phyloP scores from a whole-genome alignment of 1,140 invertebrate species.

The Drosophila dunni region DNA sequence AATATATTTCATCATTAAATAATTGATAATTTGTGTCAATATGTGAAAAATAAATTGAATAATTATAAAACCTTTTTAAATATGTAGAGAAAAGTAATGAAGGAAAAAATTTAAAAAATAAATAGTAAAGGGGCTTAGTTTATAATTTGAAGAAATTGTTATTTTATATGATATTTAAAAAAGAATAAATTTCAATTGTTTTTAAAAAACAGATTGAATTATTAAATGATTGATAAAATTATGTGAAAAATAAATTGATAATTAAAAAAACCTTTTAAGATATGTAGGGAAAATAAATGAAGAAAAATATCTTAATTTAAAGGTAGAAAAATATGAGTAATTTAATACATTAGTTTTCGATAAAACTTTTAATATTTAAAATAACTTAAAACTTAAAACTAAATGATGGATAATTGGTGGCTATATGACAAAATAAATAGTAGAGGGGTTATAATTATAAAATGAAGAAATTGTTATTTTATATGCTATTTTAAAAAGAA shows the following conservation, averaged over 20 bases:
- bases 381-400: background rate
- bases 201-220: no score
- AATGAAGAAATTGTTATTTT: no score
- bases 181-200: no score
- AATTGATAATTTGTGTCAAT: conserved; percentile 52
- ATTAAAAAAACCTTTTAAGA: background rate
- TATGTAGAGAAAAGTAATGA: background rate
- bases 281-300: background rate
- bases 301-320: background rate
- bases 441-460: no score
- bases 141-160: no score
- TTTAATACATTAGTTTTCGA: no score
- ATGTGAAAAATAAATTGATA: background rate
- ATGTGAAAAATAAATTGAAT: background rate
- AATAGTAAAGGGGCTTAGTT: background rate
- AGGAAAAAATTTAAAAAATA: background rate
- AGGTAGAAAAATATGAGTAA: background rate
- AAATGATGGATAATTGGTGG: no score
- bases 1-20: no score
- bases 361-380: no score
- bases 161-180: no score
- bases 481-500: no score
- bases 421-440: background rate
- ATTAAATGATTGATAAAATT: conserved; percentile 46
- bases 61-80: background rate